Evolutionary conservation across 2,888 invertebrate genomes (phyloP).

Genomic region (Agrochola circellaris): DNA sequence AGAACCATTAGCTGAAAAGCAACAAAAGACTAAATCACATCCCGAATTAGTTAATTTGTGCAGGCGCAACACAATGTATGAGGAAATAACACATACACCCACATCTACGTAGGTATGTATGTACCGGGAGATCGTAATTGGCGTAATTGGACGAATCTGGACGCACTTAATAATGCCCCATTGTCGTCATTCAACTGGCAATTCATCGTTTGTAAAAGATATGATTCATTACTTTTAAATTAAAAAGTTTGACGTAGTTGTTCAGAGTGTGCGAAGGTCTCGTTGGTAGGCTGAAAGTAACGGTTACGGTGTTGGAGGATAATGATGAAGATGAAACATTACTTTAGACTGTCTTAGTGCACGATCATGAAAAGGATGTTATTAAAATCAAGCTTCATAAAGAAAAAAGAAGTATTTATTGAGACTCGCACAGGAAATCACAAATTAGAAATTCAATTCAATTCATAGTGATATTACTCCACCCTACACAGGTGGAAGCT

Average conservation of each 20-base stretch:
- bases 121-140: conserved; percentile 89
- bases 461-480: not conserved
- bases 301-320: not conserved
- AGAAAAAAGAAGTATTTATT: too few species aligned
- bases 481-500: not conserved
- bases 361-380: not conserved
- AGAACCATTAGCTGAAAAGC: conserved; percentile 59
- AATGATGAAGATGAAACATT: not conserved
- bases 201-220: conserved; percentile 88
- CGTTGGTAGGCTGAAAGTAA: conserved; percentile 6
- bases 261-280: conserved; percentile 32
- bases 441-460: too few species aligned
- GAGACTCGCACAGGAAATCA: too few species aligned
- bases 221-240: conserved; percentile 87
- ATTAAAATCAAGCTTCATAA: not conserved
- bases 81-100: conserved; percentile 87
- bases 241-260: conserved; percentile 77
- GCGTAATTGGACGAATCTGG: conserved; percentile 90
- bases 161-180: conserved; percentile 89
- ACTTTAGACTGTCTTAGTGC: not conserved
- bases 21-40: conserved; percentile 71
- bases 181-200: conserved; percentile 89
- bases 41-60: conserved; percentile 89
- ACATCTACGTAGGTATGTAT: conserved; percentile 78
- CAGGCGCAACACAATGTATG: conserved; percentile 89